Evolutionary conservation across 1,140 invertebrate species (phyloP).

Genomic region (Augochlora pura): DNA sequence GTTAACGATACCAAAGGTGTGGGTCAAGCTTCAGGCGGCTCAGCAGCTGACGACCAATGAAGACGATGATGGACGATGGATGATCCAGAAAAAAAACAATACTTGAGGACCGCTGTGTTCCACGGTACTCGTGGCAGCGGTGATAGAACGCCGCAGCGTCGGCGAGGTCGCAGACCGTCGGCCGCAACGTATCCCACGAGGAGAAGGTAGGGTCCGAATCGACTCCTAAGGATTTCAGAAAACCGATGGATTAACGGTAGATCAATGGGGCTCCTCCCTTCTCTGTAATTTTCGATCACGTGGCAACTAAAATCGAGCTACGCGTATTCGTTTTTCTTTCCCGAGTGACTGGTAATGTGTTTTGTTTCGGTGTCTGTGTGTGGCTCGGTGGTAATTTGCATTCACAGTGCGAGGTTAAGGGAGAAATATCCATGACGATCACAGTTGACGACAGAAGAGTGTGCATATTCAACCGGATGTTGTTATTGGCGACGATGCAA

Average conservation of each 20-base stretch:
- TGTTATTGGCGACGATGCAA: no score
- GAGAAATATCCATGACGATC: constrained; percentile 32
- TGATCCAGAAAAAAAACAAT: constrained; percentile 15
- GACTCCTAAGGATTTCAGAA: constrained; percentile 10
- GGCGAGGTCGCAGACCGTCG: no score
- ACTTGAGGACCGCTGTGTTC: neutral
- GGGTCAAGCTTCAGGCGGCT: neutral
- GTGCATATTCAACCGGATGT: neutral
- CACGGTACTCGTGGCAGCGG: no score
- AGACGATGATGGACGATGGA: constrained; percentile 5
- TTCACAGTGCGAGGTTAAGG: constrained; percentile 42
- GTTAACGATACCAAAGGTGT: constrained; percentile 18
- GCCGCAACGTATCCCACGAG: neutral
- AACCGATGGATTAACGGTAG: neutral
- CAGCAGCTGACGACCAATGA: constrained; percentile 19
- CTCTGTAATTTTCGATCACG: neutral
- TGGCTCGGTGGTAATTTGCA: constrained; percentile 51
- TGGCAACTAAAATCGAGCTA: neutral
- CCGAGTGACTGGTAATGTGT: neutral
- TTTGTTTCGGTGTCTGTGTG: constrained; percentile 2
- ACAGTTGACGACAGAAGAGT: constrained; percentile 15
- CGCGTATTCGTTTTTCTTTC: neutral
- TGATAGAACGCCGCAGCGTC: no score
- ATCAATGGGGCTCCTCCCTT: neutral
- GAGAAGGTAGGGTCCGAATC: neutral